Base-by-base conservation (phyloP, 2,113 vertebrate genomes). In the Nansenia antarctica region DNA sequence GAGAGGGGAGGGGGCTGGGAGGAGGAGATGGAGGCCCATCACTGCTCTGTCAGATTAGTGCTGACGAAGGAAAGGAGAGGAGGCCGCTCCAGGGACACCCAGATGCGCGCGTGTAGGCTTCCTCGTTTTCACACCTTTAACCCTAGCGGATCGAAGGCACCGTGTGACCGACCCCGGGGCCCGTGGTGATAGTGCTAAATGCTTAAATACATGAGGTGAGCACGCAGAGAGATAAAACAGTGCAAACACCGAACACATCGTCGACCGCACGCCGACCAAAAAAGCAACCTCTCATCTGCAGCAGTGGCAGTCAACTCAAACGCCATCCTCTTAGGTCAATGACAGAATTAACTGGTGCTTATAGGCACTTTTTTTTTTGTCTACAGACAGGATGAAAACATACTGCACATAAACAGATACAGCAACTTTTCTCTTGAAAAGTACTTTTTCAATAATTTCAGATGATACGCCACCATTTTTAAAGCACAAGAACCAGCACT, bases 311-410 rank as follows among this genome's bases (percentile, higher is more conserved):
- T 29, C 26, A 11, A 18, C n/a, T 47, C 22, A 6, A 53, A 53
- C 9, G 8, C n/a, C 49, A 22, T 20, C 39, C 39, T 12, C 42
- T 3, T 29, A 67, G 54, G 31, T 45, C 1, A 1, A 45, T 26
- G 45, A 57, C 29, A 22, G 29, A 14, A 30, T 68, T 9, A 42
- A 22, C 6, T 22, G 37, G 70, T 45, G 52, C 55, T 60, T 55
- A 27, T 18, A 81, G 77, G 82, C 82, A 85, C 82, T 80, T 80
- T 18, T 62, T 52, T 68, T 80, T 80, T 18, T 62, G 58, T 68
- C 63, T 74, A 67, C 69, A 42, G 1, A 70, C 70, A 63, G 31
- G n/a, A 14, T 47, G 18, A 12, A 34, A 52, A 68, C 24, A 69
- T 15, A 53, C 65, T 0, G 32, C 65, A 60, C 54, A 37, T 11